Percentiles rank a stretch among this genome's conserved stretches.
Evolutionary conservation across 2,113 vertebrate species (phyloP).

Genomic region (Loxodonta africana): DNA sequence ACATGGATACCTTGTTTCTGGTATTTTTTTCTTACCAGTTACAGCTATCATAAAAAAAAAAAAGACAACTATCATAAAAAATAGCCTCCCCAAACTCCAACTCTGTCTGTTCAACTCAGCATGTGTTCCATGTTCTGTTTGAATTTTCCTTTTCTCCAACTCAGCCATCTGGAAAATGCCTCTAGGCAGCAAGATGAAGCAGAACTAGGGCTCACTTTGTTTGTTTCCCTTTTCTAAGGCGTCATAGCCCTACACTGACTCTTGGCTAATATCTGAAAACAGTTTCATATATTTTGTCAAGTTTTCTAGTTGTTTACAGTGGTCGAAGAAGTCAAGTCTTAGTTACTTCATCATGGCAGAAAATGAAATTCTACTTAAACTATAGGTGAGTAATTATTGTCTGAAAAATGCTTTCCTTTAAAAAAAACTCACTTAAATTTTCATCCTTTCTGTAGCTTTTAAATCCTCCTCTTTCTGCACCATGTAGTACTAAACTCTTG

Average conservation of each 20-base stretch:
- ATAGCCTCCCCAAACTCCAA: neutral
- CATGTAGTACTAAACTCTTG: neutral
- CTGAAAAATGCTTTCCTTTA: neutral
- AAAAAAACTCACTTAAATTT: neutral
- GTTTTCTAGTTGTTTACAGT: no score
- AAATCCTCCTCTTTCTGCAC: neutral
- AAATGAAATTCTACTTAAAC: no score
- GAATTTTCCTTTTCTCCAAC: neutral
- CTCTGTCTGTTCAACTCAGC: neutral
- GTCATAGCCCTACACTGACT: neutral
- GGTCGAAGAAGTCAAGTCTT: no score
- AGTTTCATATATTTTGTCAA: no score
- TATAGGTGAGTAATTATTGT: neutral
- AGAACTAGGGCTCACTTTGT: neutral
- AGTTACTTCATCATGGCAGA: no score
- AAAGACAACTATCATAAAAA: no score
- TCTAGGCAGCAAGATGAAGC: neutral
- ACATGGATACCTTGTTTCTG: neutral
- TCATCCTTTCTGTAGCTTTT: neutral
- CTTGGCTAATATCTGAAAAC: no score
- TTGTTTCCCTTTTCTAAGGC: neutral
- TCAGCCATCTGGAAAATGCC: neutral
- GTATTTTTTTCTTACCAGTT: neutral
- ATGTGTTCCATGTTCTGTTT: neutral
- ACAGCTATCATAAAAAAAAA: neutral